phyloP scores from a whole-genome alignment of 2,888 invertebrate genomes.

The Fragum sueziense region DNA sequence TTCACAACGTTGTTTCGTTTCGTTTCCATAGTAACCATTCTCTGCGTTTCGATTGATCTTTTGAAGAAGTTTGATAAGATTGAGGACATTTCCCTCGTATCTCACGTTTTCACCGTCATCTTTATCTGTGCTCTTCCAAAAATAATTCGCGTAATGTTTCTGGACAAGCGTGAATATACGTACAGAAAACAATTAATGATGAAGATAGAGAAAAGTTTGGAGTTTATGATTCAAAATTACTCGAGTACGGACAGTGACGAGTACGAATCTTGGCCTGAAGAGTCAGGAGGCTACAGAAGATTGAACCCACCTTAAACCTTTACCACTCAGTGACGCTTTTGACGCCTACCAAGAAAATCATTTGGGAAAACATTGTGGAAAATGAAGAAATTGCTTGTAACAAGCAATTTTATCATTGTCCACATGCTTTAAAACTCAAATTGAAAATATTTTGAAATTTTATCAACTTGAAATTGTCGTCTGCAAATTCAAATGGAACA shows the following conservation, averaged over 20 bases:
- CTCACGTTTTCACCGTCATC: slow-evolving; percentile 50
- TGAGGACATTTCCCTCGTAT: slow-evolving; percentile 43
- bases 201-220: slow-evolving; percentile 18
- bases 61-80: slow-evolving; percentile 45
- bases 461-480: too few relatives aligned
- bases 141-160: slow-evolving; percentile 26
- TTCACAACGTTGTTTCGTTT: slow-evolving; percentile 37
- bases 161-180: background rate
- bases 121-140: slow-evolving; percentile 52
- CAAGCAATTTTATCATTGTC: too few relatives aligned
- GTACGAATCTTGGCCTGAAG: background rate
- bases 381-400: too few relatives aligned
- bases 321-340: too few relatives aligned
- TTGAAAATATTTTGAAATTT: too few relatives aligned
- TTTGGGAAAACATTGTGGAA: too few relatives aligned
- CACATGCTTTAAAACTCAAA: background rate
- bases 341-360: too few relatives aligned
- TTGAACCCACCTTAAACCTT: background rate
- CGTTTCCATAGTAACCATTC: slow-evolving; percentile 19
- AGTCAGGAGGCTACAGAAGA: background rate
- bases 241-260: background rate
- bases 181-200: background rate
- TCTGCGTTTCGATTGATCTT: slow-evolving; percentile 41
- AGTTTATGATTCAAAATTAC: background rate
- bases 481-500: too few relatives aligned